Percentiles rank a stretch among this genome's conserved stretches.
These are phyloP conservation scores for Pentalonia nigronervosa DNA, from an alignment of 1,140 invertebrate genomes.

Conservation along the genomic window DNA sequence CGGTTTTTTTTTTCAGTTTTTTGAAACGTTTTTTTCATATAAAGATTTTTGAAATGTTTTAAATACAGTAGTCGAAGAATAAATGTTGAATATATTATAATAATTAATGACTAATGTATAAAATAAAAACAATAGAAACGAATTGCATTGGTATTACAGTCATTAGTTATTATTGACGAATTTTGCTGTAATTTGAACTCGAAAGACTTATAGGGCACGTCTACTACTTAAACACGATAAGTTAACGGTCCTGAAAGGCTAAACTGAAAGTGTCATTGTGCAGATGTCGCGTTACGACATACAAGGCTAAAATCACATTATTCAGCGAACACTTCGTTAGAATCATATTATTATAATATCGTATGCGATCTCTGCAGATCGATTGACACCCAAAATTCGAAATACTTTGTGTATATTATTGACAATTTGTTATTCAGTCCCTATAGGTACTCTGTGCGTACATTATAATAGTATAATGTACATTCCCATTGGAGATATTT, in stretches of 20 bases:
- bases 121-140: background rate
- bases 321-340: background rate
- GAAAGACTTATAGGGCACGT: background rate
- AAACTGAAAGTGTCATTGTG: background rate
- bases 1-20: background rate
- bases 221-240: background rate
- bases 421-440: background rate
- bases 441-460: background rate
- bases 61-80: background rate
- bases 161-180: background rate
- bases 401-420: background rate
- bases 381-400: background rate
- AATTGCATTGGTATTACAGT: background rate
- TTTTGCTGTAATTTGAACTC: background rate
- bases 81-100: background rate
- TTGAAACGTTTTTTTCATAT: background rate
- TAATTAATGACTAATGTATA: background rate
- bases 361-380: background rate
- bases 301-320: background rate
- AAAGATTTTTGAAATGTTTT: slow-evolving; percentile 5
- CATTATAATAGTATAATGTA: background rate
- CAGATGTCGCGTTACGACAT: background rate
- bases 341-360: background rate
- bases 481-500: background rate
- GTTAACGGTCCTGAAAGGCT: background rate